These are phyloP conservation scores for Oncopodura yosiiana DNA, from an alignment of 1,140 invertebrate species.

Conservation along the genomic window DNA sequence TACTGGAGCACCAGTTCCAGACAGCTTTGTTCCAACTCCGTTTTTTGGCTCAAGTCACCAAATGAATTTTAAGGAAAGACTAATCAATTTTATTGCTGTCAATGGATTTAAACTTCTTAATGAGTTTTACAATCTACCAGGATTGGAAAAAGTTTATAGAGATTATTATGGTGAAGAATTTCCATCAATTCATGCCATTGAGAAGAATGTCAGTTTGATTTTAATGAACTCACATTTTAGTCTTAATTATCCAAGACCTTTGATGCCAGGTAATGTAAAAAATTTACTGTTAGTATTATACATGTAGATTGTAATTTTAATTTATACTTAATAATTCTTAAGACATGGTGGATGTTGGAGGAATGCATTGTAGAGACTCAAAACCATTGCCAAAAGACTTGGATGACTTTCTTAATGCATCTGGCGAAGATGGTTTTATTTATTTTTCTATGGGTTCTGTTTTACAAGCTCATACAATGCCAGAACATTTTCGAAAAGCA, in stretches of 20 bases:
- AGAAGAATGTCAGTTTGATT: conserved; percentile 28
- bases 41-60: conserved; percentile 3
- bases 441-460: conserved; percentile 40
- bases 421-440: conserved; percentile 38
- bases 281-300: too few species aligned
- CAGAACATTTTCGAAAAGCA: conserved; percentile 29
- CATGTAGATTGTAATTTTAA: too few species aligned
- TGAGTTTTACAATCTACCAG: background rate
- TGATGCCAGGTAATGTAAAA: conserved; percentile 18
- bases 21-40: conserved; percentile 7
- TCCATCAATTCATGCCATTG: conserved; percentile 18
- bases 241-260: conserved; percentile 15
- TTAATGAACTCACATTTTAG: conserved; percentile 28
- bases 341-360: conserved; percentile 21
- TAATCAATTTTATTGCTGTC: conserved; percentile 2
- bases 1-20: background rate
- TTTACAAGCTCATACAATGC: conserved; percentile 34
- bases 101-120: background rate
- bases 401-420: conserved; percentile 30
- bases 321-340: too few species aligned
- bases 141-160: background rate
- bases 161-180: background rate
- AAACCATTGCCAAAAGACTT: conserved; percentile 30
- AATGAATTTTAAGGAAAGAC: conserved; percentile 12
- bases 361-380: conserved; percentile 25